phyloP scores from a whole-genome alignment of 1,140 invertebrate genomes.

The Hypothenemus hampei region DNA sequence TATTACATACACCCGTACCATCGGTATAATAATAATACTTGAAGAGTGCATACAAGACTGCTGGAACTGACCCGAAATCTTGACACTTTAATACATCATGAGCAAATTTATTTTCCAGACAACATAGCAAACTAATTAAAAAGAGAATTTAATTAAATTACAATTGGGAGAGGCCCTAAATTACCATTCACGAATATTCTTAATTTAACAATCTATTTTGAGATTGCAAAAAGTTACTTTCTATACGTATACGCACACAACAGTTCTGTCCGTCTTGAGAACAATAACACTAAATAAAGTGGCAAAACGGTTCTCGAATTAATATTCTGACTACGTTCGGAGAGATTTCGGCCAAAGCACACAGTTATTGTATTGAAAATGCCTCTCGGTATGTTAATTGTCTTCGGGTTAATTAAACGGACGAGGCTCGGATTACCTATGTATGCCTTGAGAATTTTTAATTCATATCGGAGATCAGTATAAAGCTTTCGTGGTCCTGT shows the following conservation, averaged over 20 bases:
- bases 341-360: constrained; percentile 4
- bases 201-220: no score
- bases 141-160: neutral
- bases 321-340: constrained; percentile 4
- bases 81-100: neutral
- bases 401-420: constrained; percentile 3
- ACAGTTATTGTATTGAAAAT: constrained; percentile 5
- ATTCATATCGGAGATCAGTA: neutral
- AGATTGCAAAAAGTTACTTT: no score
- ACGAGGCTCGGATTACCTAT: neutral
- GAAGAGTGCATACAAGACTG: neutral
- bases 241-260: no score
- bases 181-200: no score
- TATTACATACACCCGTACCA: constrained; percentile 1
- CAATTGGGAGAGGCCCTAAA: no score
- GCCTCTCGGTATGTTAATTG: constrained; percentile 4
- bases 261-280: no score
- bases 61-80: neutral
- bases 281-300: no score
- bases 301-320: neutral
- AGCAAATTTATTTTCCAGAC: neutral
- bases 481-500: neutral
- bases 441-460: neutral
- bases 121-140: neutral
- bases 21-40: constrained; percentile 1